A percentile compares a stretch with the other conserved stretches of the same genome.
Evolutionary conservation across 1,140 invertebrate species (phyloP).

Genomic region (Pseudoatta argentina): DNA sequence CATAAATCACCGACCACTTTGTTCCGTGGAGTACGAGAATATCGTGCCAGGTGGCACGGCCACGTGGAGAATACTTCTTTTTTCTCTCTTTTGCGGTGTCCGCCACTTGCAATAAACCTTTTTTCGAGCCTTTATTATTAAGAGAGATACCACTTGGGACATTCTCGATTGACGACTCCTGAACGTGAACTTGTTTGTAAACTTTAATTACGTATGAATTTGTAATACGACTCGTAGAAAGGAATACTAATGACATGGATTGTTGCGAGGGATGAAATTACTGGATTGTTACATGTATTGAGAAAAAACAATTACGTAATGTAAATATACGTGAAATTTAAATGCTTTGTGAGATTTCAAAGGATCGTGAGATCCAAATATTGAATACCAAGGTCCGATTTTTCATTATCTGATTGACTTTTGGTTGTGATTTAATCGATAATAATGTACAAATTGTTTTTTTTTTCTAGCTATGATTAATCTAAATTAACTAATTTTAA

Average conservation of each 20-base stretch:
- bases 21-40: slow-evolving; percentile 49
- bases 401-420: too few relatives aligned
- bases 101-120: slow-evolving; percentile 35
- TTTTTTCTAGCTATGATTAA: too few relatives aligned
- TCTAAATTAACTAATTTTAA: too few relatives aligned
- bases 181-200: neutral
- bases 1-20: slow-evolving; percentile 64
- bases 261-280: neutral
- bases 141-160: neutral
- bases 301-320: neutral
- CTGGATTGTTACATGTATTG: neutral
- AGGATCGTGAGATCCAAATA: neutral
- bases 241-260: neutral
- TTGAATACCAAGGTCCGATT: too few relatives aligned
- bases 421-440: too few relatives aligned
- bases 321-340: neutral
- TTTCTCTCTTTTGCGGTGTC: neutral
- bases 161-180: neutral
- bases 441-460: too few relatives aligned
- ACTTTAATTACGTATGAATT: neutral
- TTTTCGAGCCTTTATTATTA: slow-evolving; percentile 25
- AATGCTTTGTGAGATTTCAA: neutral
- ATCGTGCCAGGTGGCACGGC: slow-evolving; percentile 49
- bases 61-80: slow-evolving; percentile 17
- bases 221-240: neutral